Conservation (phyloP, 2,797 vertebrate genomes). For the Spondyliosoma cantharus region DNA sequence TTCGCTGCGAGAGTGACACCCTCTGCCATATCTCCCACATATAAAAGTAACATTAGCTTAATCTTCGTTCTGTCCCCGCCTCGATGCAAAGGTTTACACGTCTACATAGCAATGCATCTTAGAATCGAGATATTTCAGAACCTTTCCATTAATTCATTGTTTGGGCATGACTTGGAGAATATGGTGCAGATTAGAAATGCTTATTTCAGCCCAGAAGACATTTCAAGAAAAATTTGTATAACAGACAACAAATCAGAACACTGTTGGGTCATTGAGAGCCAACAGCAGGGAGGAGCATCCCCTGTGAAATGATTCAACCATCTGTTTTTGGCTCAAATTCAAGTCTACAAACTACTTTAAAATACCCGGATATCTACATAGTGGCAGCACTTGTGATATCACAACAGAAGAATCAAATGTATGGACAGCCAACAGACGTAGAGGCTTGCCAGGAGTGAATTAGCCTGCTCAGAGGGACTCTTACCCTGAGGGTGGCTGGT, state of each 20-base stretch:
- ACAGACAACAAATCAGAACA: background rate
- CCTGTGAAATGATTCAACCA: conserved; percentile 21
- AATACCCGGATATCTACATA: conserved; percentile 9
- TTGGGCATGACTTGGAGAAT: background rate
- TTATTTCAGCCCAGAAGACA: background rate
- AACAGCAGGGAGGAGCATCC: background rate
- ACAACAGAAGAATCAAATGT: conserved; percentile 27
- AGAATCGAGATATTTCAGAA: no score
- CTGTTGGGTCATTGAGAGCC: background rate
- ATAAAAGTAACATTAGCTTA: no score
- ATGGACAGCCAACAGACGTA: conserved; percentile 30
- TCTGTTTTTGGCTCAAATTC: conserved; percentile 10
- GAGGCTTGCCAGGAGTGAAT: conserved; percentile 32
- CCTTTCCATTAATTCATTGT: background rate
- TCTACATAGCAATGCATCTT: no score
- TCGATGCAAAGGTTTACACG: no score
- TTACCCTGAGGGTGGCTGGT: conserved; percentile 14
- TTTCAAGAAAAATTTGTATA: background rate
- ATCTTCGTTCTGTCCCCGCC: no score
- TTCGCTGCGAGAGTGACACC: no score
- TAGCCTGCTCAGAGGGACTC: conserved; percentile 9
- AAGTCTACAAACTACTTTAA: conserved; percentile 33
- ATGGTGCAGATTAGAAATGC: background rate
- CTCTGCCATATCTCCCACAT: no score
- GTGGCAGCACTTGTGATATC: conserved; percentile 19